These are phyloP conservation scores for Hyphantria cunea DNA, from an alignment of 1,140 invertebrate genomes.

Conservation along the genomic window DNA sequence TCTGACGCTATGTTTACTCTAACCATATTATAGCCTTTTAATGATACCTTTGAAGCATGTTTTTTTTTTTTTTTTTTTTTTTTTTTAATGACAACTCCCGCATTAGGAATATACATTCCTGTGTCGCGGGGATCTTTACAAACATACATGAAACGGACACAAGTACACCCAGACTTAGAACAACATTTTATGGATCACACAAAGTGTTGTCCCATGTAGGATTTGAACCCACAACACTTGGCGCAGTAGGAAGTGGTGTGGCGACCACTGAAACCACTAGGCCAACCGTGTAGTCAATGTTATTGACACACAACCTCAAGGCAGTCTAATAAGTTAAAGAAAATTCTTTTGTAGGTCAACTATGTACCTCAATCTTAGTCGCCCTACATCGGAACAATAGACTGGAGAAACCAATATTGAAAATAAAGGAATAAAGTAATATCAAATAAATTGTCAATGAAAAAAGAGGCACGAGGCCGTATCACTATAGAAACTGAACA, in stretches of 20 bases:
- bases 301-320: conserved; percentile 23
- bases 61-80: no score
- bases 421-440: conserved; percentile 7
- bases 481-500: not conserved
- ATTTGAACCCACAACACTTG: no score
- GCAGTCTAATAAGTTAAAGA: conserved; percentile 9
- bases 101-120: no score
- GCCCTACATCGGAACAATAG: conserved; percentile 27
- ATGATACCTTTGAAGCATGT: conserved; percentile 25
- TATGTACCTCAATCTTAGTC: conserved; percentile 3
- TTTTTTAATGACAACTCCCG: no score
- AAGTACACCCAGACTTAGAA: no score
- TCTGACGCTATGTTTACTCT: not conserved
- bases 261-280: no score
- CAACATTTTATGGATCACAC: no score
- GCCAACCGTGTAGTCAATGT: no score
- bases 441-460: conserved; percentile 8
- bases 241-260: no score
- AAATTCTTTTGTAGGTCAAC: conserved; percentile 24
- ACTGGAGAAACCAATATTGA: conserved; percentile 6
- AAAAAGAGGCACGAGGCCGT: conserved; percentile 17
- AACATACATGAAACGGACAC: no score
- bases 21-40: conserved; percentile 12
- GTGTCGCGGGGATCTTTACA: no score
- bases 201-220: no score